phyloP scores from a whole-genome alignment of 2,888 invertebrate species.

The Dryocosmus kuriphilus region DNA sequence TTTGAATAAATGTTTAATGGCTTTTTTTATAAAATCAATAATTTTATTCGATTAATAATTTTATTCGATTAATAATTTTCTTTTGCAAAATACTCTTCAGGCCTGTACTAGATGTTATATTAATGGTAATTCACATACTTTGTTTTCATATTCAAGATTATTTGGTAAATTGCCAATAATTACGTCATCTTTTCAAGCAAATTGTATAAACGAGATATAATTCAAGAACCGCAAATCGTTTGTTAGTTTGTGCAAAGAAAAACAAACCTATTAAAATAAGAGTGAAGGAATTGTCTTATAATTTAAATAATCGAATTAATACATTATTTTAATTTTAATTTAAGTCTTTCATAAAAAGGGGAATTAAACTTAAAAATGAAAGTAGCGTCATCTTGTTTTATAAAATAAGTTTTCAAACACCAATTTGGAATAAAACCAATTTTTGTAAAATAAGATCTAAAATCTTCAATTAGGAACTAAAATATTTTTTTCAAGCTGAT shows the following conservation, averaged over 20 bases:
- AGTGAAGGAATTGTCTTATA: neutral
- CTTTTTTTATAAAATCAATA: no score
- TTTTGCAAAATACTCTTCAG: neutral
- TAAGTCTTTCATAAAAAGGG: no score
- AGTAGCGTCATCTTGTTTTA: no score
- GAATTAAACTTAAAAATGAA: no score
- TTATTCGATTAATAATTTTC: neutral
- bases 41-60: neutral
- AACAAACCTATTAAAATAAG: neutral
- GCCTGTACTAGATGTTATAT: neutral
- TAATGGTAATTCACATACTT: neutral
- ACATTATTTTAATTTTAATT: no score
- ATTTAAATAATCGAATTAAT: neutral
- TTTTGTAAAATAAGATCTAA: no score
- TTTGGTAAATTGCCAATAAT: neutral
- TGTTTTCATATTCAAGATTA: neutral
- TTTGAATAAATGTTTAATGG: no score
- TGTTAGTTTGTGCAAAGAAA: neutral
- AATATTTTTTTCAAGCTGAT: no score
- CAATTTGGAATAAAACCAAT: no score
- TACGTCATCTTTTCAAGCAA: neutral
- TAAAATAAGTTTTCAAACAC: no score
- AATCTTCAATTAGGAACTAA: no score
- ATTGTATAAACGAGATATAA: neutral
- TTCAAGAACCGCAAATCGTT: no score